Percentiles rank a stretch among this genome's conserved stretches.
Evolutionary conservation across 2,113 vertebrate genomes (phyloP).

Genomic region (Enhydra lutris): DNA sequence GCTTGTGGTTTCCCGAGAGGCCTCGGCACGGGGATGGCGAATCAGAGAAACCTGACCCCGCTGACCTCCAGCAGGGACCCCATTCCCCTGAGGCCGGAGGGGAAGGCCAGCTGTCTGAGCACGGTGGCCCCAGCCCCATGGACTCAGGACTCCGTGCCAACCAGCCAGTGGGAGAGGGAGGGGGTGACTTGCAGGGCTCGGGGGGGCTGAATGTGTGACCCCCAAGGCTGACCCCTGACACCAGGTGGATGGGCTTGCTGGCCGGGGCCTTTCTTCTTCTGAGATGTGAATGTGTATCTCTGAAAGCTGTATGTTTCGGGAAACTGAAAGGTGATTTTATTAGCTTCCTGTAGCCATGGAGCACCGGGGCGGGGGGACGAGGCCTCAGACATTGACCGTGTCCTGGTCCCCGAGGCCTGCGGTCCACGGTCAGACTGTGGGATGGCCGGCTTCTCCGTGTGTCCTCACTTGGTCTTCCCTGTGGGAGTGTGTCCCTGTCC

Average conservation of each 20-base stretch:
- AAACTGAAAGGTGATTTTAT: background rate
- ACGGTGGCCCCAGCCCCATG: fast-evolving
- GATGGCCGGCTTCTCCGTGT: fast-evolving
- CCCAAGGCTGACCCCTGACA: background rate
- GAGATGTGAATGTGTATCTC: too few relatives aligned
- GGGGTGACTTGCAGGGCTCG: background rate
- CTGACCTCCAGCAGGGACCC: fast-evolving
- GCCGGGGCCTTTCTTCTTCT: fast-evolving
- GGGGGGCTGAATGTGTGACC: fast-evolving
- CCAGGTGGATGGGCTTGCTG: fast-evolving
- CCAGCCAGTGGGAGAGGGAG: fast-evolving
- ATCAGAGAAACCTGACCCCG: fast-evolving
- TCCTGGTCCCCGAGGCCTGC: background rate
- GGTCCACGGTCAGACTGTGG: fast-evolving
- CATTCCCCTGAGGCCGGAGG: fast-evolving
- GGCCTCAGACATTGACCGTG: fast-evolving
- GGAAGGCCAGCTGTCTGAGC: fast-evolving
- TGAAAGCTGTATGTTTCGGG: background rate
- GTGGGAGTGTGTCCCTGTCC: fast-evolving
- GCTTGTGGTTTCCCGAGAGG: fast-evolving
- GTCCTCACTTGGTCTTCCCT: fast-evolving
- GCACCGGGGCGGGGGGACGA: fast-evolving
- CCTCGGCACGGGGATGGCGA: fast-evolving
- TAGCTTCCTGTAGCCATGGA: fast-evolving
- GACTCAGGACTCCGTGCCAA: fast-evolving